These are phyloP conservation scores for Hypomecis punctinalis DNA, from an alignment of 2,888 invertebrate genomes.

Conservation along the genomic window DNA sequence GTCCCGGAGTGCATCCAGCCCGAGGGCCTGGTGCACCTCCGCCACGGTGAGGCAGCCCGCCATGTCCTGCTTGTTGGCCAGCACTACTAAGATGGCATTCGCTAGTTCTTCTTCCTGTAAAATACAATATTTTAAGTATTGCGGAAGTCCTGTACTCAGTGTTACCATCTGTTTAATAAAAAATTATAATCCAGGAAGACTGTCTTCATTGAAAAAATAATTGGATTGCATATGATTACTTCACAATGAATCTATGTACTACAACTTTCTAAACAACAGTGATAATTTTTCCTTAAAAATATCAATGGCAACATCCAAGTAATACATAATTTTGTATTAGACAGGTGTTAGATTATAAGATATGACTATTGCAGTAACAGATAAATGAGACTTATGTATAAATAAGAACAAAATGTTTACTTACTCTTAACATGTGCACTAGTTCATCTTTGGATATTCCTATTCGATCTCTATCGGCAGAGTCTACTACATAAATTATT, in stretches of 20 bases:
- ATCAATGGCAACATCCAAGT: no score
- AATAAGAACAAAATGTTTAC: slow-evolving; percentile 48
- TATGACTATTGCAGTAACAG: not conserved
- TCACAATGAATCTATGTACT: no score
- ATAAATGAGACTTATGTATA: not conserved
- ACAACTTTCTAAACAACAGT: no score
- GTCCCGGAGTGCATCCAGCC: slow-evolving; percentile 97
- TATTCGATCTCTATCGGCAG: slow-evolving; percentile 99
- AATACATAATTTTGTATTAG: no score
- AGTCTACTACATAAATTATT: slow-evolving; percentile 99
- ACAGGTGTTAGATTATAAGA: no score
- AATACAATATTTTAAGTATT: no score
- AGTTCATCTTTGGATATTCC: slow-evolving; percentile 99
- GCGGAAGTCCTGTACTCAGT: no score
- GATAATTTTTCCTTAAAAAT: no score
- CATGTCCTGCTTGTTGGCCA: slow-evolving; percentile 99
- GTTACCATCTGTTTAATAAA: no score
- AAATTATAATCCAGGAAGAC: no score
- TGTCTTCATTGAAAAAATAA: no score
- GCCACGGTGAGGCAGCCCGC: slow-evolving; percentile 98
- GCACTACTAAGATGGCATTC: slow-evolving; percentile 97
- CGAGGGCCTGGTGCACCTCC: slow-evolving; percentile 98
- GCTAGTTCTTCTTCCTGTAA: slow-evolving; percentile 97
- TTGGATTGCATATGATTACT: no score
- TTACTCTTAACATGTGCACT: slow-evolving; percentile 97